phyloP scores from a whole-genome alignment of 1,140 invertebrate genomes.

The Chrysoperla carnea region DNA sequence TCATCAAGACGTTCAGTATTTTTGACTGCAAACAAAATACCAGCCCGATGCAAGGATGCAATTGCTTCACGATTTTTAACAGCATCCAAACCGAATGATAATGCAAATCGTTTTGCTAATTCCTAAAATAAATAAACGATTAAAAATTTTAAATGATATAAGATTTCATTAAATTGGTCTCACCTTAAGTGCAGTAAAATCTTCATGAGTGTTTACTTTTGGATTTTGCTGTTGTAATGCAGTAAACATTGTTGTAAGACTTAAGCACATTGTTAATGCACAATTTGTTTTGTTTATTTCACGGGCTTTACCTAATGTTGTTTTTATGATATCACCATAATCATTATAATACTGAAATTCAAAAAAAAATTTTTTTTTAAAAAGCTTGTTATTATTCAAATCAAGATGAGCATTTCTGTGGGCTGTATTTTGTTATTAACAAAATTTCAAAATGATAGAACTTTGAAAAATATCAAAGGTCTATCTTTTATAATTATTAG shows the following conservation, averaged over 20 bases:
- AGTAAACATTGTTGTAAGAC: conserved; percentile 70
- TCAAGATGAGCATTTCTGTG: too few relatives aligned
- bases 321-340: conserved; percentile 99
- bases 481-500: too few relatives aligned
- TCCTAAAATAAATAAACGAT: conserved; percentile 31
- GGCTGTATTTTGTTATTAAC: too few relatives aligned
- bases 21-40: conserved; percentile 77
- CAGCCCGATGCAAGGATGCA: conserved; percentile 85
- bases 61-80: conserved; percentile 96
- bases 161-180: conserved; percentile 1
- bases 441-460: too few relatives aligned
- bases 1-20: conserved; percentile 31
- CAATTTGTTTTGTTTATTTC: conserved; percentile 97
- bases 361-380: conserved; percentile 1
- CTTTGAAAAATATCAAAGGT: too few relatives aligned
- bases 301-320: conserved; percentile 84
- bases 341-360: conserved; percentile 80
- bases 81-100: conserved; percentile 94
- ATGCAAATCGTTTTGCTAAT: conserved; percentile 88
- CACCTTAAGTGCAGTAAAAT: conserved; percentile 74
- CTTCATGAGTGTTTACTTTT: conserved; percentile 41
- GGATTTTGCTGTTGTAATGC: conserved; percentile 45
- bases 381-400: not conserved
- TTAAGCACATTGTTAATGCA: conserved; percentile 84
- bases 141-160: conserved; percentile 3